Conservation (phyloP, 2,888 invertebrate species). For the Pilophorus perplexus region DNA sequence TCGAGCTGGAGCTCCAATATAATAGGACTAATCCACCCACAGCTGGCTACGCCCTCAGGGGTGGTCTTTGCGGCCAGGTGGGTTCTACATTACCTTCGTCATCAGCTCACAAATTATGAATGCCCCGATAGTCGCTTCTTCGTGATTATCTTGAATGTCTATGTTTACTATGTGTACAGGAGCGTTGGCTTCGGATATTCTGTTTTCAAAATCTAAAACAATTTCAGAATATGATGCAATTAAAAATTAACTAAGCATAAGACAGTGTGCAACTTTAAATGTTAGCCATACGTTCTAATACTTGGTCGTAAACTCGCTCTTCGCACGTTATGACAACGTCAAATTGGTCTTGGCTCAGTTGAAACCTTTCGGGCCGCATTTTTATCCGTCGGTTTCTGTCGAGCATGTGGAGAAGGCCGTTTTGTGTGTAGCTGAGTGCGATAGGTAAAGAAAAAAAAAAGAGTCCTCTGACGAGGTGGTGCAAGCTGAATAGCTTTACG, state of each 20-base stretch:
- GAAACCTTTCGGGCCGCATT: slow-evolving; percentile 89
- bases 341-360: slow-evolving; percentile 81
- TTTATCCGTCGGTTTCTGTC: slow-evolving; percentile 97
- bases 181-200: slow-evolving; percentile 74
- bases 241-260: neutral
- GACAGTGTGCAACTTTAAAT: neutral
- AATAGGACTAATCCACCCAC: too few species aligned
- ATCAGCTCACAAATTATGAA: slow-evolving; percentile 96
- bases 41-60: too few species aligned
- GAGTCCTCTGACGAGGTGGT: too few species aligned
- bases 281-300: slow-evolving; percentile 71
- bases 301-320: slow-evolving; percentile 98
- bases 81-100: slow-evolving; percentile 67
- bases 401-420: slow-evolving; percentile 95
- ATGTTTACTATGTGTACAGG: slow-evolving; percentile 96
- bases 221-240: too few species aligned
- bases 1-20: too few species aligned
- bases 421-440: slow-evolving; percentile 80
- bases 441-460: slow-evolving; percentile 18
- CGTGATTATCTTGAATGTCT: slow-evolving; percentile 98
- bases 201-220: slow-evolving; percentile 68
- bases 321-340: slow-evolving; percentile 96
- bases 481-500: too few species aligned
- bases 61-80: too few species aligned
- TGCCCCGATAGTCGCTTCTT: slow-evolving; percentile 98